Evolutionary conservation across 2,113 vertebrate species (phyloP), one percentile per base, ranked within the genome.

Genomic region (Bujurquina vittata): DNA sequence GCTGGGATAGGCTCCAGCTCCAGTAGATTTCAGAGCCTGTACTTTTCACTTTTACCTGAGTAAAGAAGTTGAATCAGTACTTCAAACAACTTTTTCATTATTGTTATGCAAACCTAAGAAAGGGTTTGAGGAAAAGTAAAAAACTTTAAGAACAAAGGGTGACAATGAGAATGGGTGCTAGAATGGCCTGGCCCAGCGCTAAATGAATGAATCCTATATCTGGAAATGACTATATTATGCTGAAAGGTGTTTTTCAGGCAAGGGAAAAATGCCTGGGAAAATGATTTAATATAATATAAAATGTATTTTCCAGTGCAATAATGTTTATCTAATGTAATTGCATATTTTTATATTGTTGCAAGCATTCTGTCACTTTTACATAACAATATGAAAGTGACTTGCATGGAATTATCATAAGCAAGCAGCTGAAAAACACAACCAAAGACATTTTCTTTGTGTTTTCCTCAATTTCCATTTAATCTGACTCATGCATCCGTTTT

Each of bases 381-480:
- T 82, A 77, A 82, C 67, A 87, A 85, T 56, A 37, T 37, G 35
- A 54, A 86, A 82, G 79, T 73, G 20, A 60, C 57, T 84, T 75
- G 15, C 43, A 23, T n/a, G 18, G 35, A 67, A 75, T 82, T 67
- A 72, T 79, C 31, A 79, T 80, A 84, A 33, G 59, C 55, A 84
- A 83, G 81, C 63, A 8, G 43, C 72, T 52, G 31, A 74, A 60
- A 79, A 84, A 54, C 77, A 80, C 79, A 81, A 62, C 54, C 61
- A 22, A 52, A 43, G 74, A 75, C 57, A 60, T 54, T 75, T 79
- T 87, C 84, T 84, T 78, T 72, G 18, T 67, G 73, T 89, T 85
- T 85, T 57, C 37, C 46, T 79, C 57, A 77, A 76, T 89, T 86
- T 83, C 84, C 85, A 86, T 89, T 93, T 90, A 90, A 91, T 91